Evolutionary conservation across 2,797 vertebrate species (phyloP).

Genomic region (Crypturellus tataupa): DNA sequence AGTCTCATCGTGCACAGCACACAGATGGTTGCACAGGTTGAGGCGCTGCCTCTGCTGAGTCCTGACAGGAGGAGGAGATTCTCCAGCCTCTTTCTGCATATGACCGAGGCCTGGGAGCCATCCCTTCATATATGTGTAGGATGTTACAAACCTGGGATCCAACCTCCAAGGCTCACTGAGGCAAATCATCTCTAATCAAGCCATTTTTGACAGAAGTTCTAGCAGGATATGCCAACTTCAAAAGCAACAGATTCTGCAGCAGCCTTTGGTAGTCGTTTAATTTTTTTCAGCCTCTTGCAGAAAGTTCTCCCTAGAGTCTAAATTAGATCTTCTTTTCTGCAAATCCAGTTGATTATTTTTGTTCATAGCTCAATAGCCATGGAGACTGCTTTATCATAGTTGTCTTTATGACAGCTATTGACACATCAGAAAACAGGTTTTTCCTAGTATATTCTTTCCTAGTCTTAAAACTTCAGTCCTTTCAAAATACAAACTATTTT

Average conservation of each 20-base stretch:
- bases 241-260: neutral
- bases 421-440: neutral
- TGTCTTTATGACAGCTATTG: neutral
- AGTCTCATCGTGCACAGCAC: neutral
- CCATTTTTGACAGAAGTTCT: neutral
- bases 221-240: neutral
- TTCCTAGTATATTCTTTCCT: constrained; percentile 11
- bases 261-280: neutral
- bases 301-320: neutral
- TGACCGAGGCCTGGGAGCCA: neutral
- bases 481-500: neutral
- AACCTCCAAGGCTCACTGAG: neutral
- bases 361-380: neutral
- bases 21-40: neutral
- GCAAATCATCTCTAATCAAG: neutral
- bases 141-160: neutral
- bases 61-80: neutral
- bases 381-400: neutral
- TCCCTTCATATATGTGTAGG: neutral
- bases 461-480: neutral
- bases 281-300: neutral
- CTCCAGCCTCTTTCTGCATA: accelerated
- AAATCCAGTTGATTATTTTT: too few relatives aligned
- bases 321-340: neutral
- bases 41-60: neutral